Percentiles rank a stretch among this genome's conserved stretches.
Evolutionary conservation across 2,797 vertebrate species (phyloP).

Genomic region (Phalanger gymnotis): DNA sequence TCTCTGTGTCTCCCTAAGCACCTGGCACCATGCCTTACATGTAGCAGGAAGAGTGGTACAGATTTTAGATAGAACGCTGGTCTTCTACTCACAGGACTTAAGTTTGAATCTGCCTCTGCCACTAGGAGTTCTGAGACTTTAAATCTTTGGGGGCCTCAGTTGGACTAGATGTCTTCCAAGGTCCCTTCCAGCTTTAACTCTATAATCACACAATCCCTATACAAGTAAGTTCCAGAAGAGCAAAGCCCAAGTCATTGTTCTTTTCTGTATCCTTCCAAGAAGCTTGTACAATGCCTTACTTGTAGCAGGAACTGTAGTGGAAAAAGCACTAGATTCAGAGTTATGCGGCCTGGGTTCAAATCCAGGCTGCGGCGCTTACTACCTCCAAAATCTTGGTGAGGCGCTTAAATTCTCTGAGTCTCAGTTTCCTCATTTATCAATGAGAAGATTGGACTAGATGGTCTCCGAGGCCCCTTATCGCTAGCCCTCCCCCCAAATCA

Average conservation of each 20-base stretch:
- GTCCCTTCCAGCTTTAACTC: not conserved
- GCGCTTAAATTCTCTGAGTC: not conserved
- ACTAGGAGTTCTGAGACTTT: not conserved
- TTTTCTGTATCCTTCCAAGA: not conserved
- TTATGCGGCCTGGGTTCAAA: not conserved
- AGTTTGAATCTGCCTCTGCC: not conserved
- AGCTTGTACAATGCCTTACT: not conserved
- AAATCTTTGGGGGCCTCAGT: not conserved
- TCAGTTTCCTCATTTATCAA: not conserved
- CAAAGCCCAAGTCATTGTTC: not conserved
- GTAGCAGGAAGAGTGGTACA: not conserved
- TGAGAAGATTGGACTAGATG: not conserved
- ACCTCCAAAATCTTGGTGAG: not conserved
- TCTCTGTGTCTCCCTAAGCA: not conserved
- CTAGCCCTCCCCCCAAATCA: not conserved
- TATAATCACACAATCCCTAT: not conserved
- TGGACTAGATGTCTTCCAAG: not conserved
- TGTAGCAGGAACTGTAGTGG: not conserved
- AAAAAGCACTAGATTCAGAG: not conserved
- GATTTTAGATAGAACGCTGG: not conserved
- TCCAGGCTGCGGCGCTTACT: not conserved
- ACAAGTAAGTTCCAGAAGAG: not conserved
- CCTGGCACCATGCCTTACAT: not conserved
- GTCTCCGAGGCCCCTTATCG: not conserved
- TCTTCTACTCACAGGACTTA: not conserved